These are phyloP conservation scores for Apotomis turbidana DNA, from an alignment of 2,888 invertebrate species.

Conservation along the genomic window DNA sequence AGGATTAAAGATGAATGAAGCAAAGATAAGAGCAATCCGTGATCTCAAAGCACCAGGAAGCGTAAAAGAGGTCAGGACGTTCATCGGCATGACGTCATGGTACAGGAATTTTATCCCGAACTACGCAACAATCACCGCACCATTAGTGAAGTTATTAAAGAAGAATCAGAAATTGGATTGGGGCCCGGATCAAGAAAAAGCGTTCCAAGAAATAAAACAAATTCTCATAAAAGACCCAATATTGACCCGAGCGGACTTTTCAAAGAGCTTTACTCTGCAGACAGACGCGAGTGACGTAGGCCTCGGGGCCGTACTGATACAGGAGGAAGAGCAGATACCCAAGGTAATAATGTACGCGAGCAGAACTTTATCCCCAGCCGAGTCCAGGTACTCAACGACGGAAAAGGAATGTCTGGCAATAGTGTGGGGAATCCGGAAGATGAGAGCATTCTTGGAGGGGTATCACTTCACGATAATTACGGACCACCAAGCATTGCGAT, in stretches of 20 bases:
- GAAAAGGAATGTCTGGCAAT: background rate
- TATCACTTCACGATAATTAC: background rate
- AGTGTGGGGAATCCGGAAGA: background rate
- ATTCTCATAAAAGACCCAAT: background rate
- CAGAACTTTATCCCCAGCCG: background rate
- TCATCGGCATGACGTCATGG: no score
- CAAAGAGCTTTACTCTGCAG: background rate
- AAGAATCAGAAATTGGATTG: background rate
- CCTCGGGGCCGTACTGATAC: background rate
- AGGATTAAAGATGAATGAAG: background rate
- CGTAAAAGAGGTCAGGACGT: no score
- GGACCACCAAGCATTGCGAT: background rate
- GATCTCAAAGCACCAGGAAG: background rate
- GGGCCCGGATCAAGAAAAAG: background rate
- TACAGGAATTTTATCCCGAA: no score
- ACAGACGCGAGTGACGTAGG: background rate
- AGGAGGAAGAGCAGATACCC: background rate
- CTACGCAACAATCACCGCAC: no score
- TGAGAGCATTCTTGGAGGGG: background rate
- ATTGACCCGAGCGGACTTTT: background rate
- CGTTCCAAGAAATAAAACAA: no score
- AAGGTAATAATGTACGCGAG: slow-evolving; percentile 1
- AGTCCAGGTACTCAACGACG: background rate
- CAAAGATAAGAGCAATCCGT: background rate
- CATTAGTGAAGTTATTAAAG: background rate